Conservation (phyloP, 2,797 vertebrate species). For the Xerus rutilus region DNA sequence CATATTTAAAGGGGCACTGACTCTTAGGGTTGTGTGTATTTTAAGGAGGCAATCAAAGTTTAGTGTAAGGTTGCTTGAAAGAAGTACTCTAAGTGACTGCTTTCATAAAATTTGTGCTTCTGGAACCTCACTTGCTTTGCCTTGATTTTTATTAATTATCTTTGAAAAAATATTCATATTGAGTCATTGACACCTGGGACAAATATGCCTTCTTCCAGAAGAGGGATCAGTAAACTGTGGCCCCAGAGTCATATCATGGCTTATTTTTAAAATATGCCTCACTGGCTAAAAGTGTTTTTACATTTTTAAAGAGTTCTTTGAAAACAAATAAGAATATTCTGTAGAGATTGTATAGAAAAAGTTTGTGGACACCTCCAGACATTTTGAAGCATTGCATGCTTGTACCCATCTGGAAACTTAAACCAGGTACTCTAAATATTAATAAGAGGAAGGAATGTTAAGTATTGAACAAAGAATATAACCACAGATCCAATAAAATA, state of each 20-base stretch:
- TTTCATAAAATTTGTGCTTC: background rate
- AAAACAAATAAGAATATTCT: background rate
- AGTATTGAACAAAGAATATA: background rate
- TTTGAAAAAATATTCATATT: background rate
- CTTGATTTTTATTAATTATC: background rate
- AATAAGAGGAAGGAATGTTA: background rate
- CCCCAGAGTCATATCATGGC: background rate
- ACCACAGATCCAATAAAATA: background rate
- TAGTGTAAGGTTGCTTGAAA: background rate
- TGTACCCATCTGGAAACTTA: conserved; percentile 11
- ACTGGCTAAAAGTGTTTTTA: background rate
- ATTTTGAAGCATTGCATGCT: background rate
- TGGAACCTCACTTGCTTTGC: background rate
- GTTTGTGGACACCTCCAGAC: background rate
- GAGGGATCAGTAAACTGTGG: background rate
- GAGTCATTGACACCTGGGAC: background rate
- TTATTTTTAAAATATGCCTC: background rate
- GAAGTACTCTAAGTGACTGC: background rate
- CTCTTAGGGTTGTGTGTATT: background rate
- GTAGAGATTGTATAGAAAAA: background rate
- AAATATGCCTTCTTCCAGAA: background rate
- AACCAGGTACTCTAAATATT: background rate
- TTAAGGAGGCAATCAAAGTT: background rate
- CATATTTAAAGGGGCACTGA: background rate
- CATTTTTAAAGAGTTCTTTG: background rate